Evolutionary conservation across 2,888 invertebrate species (phyloP), one percentile per base, ranked within the genome.

Genomic region (Encarsia formosa): DNA sequence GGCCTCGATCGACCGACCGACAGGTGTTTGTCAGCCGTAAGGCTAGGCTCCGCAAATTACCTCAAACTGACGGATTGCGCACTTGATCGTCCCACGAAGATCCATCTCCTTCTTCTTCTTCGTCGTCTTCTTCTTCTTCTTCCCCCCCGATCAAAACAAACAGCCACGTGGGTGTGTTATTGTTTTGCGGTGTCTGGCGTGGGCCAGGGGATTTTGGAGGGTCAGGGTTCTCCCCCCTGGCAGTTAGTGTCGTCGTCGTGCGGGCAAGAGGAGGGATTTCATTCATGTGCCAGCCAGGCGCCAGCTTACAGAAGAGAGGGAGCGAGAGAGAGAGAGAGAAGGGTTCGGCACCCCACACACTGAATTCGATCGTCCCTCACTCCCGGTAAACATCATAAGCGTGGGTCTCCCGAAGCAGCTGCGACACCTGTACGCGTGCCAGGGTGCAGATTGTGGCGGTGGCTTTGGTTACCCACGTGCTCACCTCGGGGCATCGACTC

Each of bases 191-290:
- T 62, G 60, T 62, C 59, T 64, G 66, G 61, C 60, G 61, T 61
- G 61, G 61, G 59, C 51, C 52, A 42, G 58, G 58, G 39, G 49
- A 51, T 35, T 35, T 46, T 61, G 37, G 62, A 60, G 62, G 65
- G 61, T 52, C 46, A n/a, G n/a, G n/a, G n/a, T n/a, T n/a, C n/a
- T n/a, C n/a, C n/a, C n/a, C n/a, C n/a, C n/a, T n/a, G n/a, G n/a
- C n/a, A n/a, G n/a, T n/a, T 32, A 42, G 41, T 22, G 47, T 24
- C 34, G 24, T 46, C 38, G 22, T 26, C 50, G 37, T n/a, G 43
- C n/a, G n/a, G n/a, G n/a, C n/a, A n/a, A n/a, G n/a, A n/a, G n/a
- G 68, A 70, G 73, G 70, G 70, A 72, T 72, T 70, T 70, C 73
- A 73, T 73, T 73, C 73, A 72, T 72, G 67, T 60, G 59, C 59